Conservation (phyloP, 2,113 vertebrate genomes). For the Addax nasomaculatus region DNA sequence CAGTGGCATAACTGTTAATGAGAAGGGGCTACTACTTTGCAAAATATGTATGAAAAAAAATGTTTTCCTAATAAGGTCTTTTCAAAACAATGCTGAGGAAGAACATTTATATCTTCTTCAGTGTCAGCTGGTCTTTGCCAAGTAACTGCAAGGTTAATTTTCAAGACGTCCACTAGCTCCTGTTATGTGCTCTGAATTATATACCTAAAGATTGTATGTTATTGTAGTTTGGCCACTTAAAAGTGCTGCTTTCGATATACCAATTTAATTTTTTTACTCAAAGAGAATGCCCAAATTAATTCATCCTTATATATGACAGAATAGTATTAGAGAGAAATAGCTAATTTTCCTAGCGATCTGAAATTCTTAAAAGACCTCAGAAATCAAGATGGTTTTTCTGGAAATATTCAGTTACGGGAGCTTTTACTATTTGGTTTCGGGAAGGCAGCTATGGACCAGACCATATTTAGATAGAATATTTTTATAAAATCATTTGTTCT, state of each 20-base stretch:
- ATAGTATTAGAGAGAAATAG: not conserved
- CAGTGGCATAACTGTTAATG: not conserved
- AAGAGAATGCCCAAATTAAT: conserved; percentile 4
- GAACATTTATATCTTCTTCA: not conserved
- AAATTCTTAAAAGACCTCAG: not conserved
- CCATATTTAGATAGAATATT: conserved; percentile 80
- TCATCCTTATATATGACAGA: not conserved
- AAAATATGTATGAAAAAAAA: not conserved
- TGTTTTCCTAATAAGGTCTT: not conserved
- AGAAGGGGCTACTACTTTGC: not conserved
- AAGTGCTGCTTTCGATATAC: not conserved
- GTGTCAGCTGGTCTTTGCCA: not conserved
- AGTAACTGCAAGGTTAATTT: not conserved
- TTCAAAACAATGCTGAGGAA: not conserved
- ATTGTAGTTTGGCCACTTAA: not conserved
- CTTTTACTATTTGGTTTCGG: not conserved
- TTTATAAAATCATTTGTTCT: conserved; percentile 87
- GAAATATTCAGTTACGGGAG: not conserved
- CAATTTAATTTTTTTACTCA: conserved; percentile 24
- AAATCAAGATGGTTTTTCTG: conserved; percentile 45
- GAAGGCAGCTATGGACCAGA: conserved; percentile 58
- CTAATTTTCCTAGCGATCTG: not conserved
- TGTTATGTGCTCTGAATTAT: not conserved
- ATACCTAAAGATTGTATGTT: not conserved
- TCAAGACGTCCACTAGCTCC: not conserved